Evolutionary conservation across 2,888 invertebrate genomes (phyloP).

Genomic region (Leucoma salicis): DNA sequence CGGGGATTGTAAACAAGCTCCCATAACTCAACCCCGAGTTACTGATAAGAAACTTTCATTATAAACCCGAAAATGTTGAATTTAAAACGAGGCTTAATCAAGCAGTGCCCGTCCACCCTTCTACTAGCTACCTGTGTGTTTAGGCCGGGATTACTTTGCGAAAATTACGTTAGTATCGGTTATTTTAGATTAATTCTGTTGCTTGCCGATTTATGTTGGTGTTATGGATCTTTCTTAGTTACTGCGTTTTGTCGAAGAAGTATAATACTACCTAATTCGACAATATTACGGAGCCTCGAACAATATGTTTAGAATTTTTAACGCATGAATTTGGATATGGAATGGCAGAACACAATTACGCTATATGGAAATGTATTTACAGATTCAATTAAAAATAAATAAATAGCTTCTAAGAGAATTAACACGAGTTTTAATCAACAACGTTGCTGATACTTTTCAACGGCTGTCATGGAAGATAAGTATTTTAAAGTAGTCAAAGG

Average conservation of each 20-base stretch:
- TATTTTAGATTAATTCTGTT: slow-evolving; percentile 59
- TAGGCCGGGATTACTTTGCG: slow-evolving; percentile 68
- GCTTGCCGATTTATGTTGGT: slow-evolving; percentile 42
- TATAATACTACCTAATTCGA: too few species aligned
- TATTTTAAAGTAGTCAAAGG: too few species aligned
- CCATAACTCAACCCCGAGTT: slow-evolving; percentile 72
- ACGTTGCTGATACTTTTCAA: too few species aligned
- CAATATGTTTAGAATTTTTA: too few species aligned
- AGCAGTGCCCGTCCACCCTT: slow-evolving; percentile 49
- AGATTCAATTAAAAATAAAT: too few species aligned
- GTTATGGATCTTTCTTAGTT: slow-evolving; percentile 21
- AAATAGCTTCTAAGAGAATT: too few species aligned
- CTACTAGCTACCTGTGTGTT: slow-evolving; percentile 66
- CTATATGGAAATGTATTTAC: too few species aligned
- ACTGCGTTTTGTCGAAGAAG: slow-evolving; percentile 23
- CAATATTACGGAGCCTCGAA: too few species aligned
- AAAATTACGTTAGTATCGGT: slow-evolving; percentile 70
- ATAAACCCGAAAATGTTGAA: slow-evolving; percentile 70
- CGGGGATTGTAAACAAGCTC: slow-evolving; percentile 51
- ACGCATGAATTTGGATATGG: too few species aligned
- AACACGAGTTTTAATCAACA: too few species aligned
- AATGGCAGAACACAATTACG: too few species aligned
- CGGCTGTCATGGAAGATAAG: too few species aligned
- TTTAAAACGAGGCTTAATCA: slow-evolving; percentile 79
- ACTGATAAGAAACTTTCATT: slow-evolving; percentile 81